A percentile compares a stretch with the other conserved stretches of the same genome.
phyloP scores from a whole-genome alignment of 2,888 invertebrate species.

The Papilio demoleus region DNA sequence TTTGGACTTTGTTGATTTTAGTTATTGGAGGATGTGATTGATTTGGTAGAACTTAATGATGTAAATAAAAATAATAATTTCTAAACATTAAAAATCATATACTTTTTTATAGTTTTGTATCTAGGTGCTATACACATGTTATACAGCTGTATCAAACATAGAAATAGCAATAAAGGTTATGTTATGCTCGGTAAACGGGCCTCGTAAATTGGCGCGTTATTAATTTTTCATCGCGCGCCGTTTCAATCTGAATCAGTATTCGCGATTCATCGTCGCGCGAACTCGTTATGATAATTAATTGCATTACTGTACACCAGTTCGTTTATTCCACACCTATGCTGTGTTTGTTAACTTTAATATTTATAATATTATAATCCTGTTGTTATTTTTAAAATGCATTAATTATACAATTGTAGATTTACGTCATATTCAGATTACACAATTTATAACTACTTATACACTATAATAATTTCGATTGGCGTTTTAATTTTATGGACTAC shows the following conservation, averaged over 20 bases:
- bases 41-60: too few relatives aligned
- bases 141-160: too few relatives aligned
- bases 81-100: too few relatives aligned
- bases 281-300: conserved; percentile 39
- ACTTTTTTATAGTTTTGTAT: too few relatives aligned
- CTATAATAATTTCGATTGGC: not conserved
- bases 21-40: too few relatives aligned
- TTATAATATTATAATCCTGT: conserved; percentile 13
- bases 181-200: not conserved
- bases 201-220: conserved; percentile 25
- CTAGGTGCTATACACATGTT: too few relatives aligned
- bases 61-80: too few relatives aligned
- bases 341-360: conserved; percentile 20
- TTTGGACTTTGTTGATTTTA: too few relatives aligned
- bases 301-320: conserved; percentile 27
- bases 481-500: too few relatives aligned
- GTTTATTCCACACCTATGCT: conserved; percentile 23
- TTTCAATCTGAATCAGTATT: conserved; percentile 32
- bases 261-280: conserved; percentile 31
- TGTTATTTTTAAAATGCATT: conserved; percentile 2
- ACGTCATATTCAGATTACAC: too few relatives aligned
- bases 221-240: conserved; percentile 24
- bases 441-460: too few relatives aligned
- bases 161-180: conserved; percentile 15
- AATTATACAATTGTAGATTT: conserved; percentile 46